Evolutionary conservation across 2,113 vertebrate species (phyloP).

Genomic region (Odontophorus gujanensis): DNA sequence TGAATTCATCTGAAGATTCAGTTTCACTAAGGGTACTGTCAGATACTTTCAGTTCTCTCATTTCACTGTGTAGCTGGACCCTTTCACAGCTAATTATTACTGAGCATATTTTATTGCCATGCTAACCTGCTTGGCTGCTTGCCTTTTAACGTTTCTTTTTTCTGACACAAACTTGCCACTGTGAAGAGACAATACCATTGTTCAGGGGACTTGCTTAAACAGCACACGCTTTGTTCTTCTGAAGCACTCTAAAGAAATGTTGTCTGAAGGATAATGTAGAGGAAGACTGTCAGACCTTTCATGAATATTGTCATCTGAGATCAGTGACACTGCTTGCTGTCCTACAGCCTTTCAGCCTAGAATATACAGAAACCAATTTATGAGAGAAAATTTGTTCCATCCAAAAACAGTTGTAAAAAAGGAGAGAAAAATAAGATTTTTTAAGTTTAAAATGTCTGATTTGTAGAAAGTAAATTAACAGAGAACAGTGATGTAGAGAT

Average conservation of each 20-base stretch:
- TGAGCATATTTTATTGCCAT: neutral
- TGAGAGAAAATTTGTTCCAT: neutral
- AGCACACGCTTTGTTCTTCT: slow-evolving; percentile 27
- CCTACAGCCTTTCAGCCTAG: neutral
- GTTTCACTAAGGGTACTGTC: neutral
- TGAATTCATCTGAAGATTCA: neutral
- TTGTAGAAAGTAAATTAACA: neutral
- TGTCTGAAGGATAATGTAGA: neutral
- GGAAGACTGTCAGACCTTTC: slow-evolving; percentile 2
- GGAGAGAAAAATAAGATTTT: neutral
- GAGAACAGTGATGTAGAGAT: neutral
- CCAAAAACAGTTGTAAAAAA: neutral
- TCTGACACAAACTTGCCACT: slow-evolving; percentile 3
- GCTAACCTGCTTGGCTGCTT: slow-evolving; percentile 35
- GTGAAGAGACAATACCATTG: slow-evolving; percentile 3
- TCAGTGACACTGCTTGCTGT: neutral
- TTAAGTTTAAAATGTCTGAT: neutral
- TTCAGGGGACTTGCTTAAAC: slow-evolving; percentile 23
- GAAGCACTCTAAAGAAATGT: neutral
- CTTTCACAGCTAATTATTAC: neutral
- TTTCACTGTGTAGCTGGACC: neutral
- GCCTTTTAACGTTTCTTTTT: slow-evolving; percentile 13
- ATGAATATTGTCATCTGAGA: slow-evolving; percentile 33
- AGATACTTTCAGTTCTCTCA: neutral
- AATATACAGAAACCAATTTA: neutral